These are phyloP conservation scores for Acrocephalus arundinaceus DNA, from an alignment of 2,113 vertebrate species.

Conservation along the genomic window DNA sequence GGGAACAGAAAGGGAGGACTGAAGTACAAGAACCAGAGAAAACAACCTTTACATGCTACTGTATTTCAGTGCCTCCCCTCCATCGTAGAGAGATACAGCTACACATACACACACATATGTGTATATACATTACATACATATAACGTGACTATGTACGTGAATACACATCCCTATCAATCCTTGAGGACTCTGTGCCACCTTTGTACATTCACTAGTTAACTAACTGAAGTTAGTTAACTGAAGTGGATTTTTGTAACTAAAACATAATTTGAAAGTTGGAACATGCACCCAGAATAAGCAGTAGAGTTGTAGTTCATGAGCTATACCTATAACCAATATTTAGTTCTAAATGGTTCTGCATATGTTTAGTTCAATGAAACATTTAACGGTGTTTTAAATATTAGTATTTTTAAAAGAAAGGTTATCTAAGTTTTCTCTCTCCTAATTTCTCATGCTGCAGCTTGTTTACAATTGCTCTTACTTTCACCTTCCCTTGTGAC, in stretches of 20 bases:
- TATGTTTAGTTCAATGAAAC: not conserved
- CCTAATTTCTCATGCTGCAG: not conserved
- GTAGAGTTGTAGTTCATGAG: not conserved
- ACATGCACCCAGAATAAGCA: not conserved
- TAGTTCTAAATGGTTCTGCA: not conserved
- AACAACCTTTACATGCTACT: not conserved
- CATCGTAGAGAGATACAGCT: not conserved
- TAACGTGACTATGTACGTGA: not conserved
- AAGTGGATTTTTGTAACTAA: not conserved
- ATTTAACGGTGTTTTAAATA: not conserved
- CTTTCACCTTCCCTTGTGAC: not conserved
- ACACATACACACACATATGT: rapidly evolving
- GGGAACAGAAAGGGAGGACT: not conserved
- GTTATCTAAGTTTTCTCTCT: not conserved
- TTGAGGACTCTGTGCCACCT: not conserved
- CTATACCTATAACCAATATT: not conserved
- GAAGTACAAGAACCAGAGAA: not conserved
- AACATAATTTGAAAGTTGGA: not conserved
- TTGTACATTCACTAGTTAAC: not conserved
- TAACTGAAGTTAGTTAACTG: not conserved
- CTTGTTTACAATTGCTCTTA: not conserved
- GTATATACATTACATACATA: not conserved
- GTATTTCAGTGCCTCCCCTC: not conserved
- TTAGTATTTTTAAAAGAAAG: not conserved
- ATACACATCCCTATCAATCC: not conserved